phyloP scores from a whole-genome alignment of 2,113 vertebrate genomes.

The Grus americana region DNA sequence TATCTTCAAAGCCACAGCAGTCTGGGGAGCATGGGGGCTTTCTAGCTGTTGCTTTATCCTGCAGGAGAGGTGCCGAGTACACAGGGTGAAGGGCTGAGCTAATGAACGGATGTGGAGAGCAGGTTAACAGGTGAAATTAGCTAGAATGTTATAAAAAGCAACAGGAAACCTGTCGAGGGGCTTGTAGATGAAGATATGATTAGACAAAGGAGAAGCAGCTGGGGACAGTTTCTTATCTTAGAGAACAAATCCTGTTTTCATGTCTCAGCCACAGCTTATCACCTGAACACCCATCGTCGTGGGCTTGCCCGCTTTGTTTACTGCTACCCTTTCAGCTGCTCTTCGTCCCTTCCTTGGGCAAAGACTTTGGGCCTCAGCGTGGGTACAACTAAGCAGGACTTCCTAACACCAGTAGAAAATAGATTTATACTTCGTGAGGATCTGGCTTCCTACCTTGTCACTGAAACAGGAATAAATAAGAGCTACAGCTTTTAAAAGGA shows the following conservation, averaged over 20 bases:
- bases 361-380: not conserved
- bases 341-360: not conserved
- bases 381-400: not conserved
- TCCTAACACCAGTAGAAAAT: not conserved
- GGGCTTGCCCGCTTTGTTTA: not conserved
- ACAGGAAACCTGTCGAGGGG: not conserved
- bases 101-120: not conserved
- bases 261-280: not conserved
- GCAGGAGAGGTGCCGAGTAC: not conserved
- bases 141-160: slow-evolving; percentile 28
- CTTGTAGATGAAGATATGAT: not conserved
- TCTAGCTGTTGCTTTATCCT: not conserved
- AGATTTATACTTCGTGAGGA: not conserved
- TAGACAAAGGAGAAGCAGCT: not conserved
- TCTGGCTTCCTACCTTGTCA: not conserved
- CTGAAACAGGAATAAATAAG: not conserved
- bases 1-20: not conserved
- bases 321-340: not conserved
- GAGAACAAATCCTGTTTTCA: not conserved
- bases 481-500: not conserved
- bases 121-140: not conserved
- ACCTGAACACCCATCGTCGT: not conserved
- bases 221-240: not conserved
- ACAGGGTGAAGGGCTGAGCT: not conserved
- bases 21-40: not conserved